These are phyloP conservation scores for Pandemis corylana DNA, from an alignment of 2,888 invertebrate genomes.

Conservation along the genomic window DNA sequence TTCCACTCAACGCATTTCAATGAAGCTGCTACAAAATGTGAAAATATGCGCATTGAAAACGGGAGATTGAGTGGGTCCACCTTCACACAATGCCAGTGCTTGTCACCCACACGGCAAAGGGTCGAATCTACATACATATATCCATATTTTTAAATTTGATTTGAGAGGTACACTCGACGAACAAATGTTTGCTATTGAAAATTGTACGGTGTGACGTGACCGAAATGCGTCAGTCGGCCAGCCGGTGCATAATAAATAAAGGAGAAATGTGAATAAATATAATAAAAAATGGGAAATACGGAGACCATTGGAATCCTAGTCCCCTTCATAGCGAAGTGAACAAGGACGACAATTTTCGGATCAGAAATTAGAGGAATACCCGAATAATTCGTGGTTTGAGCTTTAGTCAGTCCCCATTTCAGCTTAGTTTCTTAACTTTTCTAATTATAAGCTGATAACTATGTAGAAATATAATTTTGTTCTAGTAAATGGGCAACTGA, in stretches of 20 bases:
- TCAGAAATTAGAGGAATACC: too few relatives aligned
- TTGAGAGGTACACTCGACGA: conserved; percentile 68
- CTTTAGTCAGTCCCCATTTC: too few relatives aligned
- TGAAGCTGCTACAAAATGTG: conserved; percentile 39
- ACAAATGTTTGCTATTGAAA: conserved; percentile 84
- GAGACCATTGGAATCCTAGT: too few relatives aligned
- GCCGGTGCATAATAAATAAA: conserved; percentile 62
- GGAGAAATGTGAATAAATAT: conserved; percentile 4
- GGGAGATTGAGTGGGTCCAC: conserved; percentile 44
- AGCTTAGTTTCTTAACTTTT: too few relatives aligned
- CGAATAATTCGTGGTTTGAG: too few relatives aligned
- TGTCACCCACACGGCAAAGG: conserved; percentile 75
- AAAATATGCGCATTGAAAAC: conserved; percentile 39
- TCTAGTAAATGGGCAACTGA: too few relatives aligned
- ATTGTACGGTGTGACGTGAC: conserved; percentile 80
- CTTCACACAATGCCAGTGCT: conserved; percentile 64
- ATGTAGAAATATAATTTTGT: too few relatives aligned
- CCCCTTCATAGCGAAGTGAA: too few relatives aligned
- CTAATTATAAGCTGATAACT: too few relatives aligned
- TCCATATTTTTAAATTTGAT: conserved; percentile 84
- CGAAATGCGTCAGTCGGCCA: conserved; percentile 64
- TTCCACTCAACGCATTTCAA: conserved; percentile 35
- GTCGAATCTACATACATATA: conserved; percentile 77
- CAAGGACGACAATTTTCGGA: too few relatives aligned
- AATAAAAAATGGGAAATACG: conserved; percentile 3